Evolutionary conservation across 2,113 vertebrate genomes (phyloP).

Genomic region (Mus spicilegus): DNA sequence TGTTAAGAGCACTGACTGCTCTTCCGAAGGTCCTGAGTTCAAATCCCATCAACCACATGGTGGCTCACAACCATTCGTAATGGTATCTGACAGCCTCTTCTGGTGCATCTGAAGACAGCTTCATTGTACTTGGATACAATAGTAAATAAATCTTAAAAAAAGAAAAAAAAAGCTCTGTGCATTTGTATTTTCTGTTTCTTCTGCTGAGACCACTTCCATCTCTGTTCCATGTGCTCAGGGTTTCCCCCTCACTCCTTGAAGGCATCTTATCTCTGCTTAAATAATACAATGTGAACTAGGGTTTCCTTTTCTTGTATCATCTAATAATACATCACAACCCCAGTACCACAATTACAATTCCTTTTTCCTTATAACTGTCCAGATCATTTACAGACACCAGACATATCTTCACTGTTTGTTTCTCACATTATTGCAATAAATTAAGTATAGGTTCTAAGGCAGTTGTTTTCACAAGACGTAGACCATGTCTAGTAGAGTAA

Average conservation of each 20-base stretch:
- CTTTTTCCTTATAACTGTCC: too few species aligned
- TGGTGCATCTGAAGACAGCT: too few species aligned
- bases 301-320: neutral
- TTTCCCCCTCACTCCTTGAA: neutral
- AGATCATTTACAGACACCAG: too few species aligned
- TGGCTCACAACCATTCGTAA: too few species aligned
- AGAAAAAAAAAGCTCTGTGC: neutral
- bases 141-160: too few species aligned
- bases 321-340: neutral
- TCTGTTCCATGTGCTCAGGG: neutral
- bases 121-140: too few species aligned
- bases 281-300: neutral
- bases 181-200: neutral
- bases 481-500: neutral
- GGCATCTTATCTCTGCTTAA: neutral
- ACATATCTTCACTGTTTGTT: neutral
- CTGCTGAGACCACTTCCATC: neutral
- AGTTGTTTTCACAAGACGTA: neutral
- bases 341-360: neutral
- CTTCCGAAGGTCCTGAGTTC: too few species aligned
- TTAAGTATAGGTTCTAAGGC: neutral
- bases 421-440: neutral
- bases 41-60: too few species aligned
- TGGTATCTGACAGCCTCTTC: too few species aligned
- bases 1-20: too few species aligned